Evolutionary conservation across 2,113 vertebrate species (phyloP), one percentile per base, ranked within the genome.

Genomic region (Suncus etruscus): DNA sequence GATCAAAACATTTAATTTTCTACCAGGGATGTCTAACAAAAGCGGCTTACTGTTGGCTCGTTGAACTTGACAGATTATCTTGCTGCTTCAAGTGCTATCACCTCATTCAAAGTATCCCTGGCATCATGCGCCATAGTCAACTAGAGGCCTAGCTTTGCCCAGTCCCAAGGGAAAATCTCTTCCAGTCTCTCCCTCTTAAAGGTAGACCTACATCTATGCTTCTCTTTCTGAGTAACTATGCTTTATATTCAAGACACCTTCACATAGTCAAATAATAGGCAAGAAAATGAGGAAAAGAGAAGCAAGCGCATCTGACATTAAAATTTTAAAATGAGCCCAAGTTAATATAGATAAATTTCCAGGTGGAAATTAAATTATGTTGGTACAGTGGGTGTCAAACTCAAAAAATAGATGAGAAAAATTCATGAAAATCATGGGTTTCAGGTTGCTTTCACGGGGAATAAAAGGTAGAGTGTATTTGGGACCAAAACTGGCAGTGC

Each of bases 311-410:
- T 66, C 27, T 27, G 27, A 66, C 24, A 66, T 27, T 66, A 65
- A 65, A 25, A 18, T 24, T 22, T 25, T 65, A 22, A 65, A 87
- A 47, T 66, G 79, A 29, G 8, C 65, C 66, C 29, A 5, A 87
- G 58, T 68, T 61, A 61, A 79, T 51, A 48, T 7, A 80, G 22
- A 79, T 51, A 86, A 69, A 27, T 20, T 91, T 61, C n/a, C 82
- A 63, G 80, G 11, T 74, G 68, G 90, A 90, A 90, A 94, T 88
- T 54, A 77, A 88, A 54, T 77, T 58, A 69, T n/a, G 73, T 6
- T 86, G 51, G 18, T 74, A 69, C 0, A 10, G 0, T 54, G 22
- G 8, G 1, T 20, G 76, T 45, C 80, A 92, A 69, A 63, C 18
- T 81, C 50, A 92, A 84, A 29, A 77, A 29, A 79, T 0, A 81